Conservation (phyloP, 2,113 vertebrate species). For the Malurus elegans region DNA sequence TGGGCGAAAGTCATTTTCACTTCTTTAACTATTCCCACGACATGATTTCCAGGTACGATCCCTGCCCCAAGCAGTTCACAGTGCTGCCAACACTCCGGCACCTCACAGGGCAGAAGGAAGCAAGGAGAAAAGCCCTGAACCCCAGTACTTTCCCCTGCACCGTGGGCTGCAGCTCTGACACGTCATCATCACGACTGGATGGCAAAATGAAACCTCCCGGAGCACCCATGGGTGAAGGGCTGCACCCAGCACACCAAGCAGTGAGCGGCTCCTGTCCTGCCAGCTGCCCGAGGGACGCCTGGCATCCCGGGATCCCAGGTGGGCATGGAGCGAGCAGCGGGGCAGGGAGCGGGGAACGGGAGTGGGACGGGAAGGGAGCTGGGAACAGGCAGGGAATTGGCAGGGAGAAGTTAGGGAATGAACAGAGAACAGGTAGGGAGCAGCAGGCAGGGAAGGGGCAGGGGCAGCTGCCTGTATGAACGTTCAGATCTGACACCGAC, state of each 20-base stretch:
- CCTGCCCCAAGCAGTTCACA: background rate
- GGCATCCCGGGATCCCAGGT: background rate
- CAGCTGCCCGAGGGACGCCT: background rate
- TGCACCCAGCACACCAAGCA: background rate
- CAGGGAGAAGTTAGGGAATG: background rate
- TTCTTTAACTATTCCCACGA: background rate
- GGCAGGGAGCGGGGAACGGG: background rate
- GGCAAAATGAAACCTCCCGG: background rate
- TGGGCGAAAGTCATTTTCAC: background rate
- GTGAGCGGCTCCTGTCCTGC: background rate
- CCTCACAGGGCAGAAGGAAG: background rate
- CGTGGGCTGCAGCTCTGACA: conserved; percentile 4
- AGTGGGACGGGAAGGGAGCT: background rate
- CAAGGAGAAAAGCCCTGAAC: background rate
- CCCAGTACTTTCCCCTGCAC: background rate
- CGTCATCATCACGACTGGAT: background rate
- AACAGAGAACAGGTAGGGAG: background rate
- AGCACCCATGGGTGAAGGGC: background rate
- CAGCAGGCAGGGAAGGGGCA: background rate
- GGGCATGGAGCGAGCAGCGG: background rate
- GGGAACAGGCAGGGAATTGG: background rate
- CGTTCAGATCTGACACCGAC: background rate
- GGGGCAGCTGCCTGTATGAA: background rate
- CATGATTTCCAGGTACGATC: background rate
- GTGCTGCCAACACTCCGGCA: background rate